Evolutionary conservation across 2,888 invertebrate genomes (phyloP).

Genomic region (Synergus japonicus): DNA sequence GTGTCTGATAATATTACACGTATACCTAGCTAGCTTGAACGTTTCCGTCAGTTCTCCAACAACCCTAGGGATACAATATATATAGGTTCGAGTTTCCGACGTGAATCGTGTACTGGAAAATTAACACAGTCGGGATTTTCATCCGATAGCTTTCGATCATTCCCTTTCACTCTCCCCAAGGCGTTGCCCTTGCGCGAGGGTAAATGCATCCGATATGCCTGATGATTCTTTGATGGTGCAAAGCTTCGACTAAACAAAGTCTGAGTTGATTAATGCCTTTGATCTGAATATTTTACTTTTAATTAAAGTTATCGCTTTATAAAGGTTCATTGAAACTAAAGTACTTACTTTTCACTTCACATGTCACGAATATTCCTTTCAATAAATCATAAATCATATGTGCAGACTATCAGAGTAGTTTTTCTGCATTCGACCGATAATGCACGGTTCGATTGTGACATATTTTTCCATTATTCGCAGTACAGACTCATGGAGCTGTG

Average conservation of each 20-base stretch:
- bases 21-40: neutral
- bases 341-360: neutral
- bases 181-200: constrained; percentile 5
- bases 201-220: constrained; percentile 15
- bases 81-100: constrained; percentile 59
- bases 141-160: constrained; percentile 61
- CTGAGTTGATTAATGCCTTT: neutral
- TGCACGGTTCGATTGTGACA: constrained; percentile 10
- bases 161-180: constrained; percentile 44
- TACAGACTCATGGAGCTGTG: constrained; percentile 9
- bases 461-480: constrained; percentile 34
- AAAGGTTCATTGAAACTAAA: no score
- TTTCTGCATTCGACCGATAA: constrained; percentile 2
- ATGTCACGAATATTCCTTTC: neutral
- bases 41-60: neutral
- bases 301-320: no score
- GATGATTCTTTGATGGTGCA: constrained; percentile 16
- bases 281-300: no score
- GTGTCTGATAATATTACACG: neutral
- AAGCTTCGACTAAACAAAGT: neutral
- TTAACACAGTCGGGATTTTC: constrained; percentile 71
- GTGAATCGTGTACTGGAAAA: constrained; percentile 70
- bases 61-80: neutral
- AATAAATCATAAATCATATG: neutral
- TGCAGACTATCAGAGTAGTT: constrained; percentile 8